These are phyloP conservation scores for Ischnus inquisitorius DNA, from an alignment of 2,888 invertebrate genomes.

Conservation along the genomic window DNA sequence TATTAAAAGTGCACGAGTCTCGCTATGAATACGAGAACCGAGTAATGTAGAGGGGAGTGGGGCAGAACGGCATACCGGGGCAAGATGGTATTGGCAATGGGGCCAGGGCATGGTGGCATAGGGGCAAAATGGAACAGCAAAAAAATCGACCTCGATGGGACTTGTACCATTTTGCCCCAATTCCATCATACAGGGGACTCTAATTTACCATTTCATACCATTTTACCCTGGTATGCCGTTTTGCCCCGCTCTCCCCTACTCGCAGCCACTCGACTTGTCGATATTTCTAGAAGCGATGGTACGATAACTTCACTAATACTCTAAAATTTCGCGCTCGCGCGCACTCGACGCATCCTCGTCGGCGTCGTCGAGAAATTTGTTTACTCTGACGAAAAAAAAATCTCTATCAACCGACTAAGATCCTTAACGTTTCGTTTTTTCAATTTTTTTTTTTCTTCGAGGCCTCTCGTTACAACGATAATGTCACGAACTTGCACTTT, in stretches of 20 bases:
- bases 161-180: no score
- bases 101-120: no score
- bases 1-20: slow-evolving; percentile 65
- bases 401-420: background rate
- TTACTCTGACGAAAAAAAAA: slow-evolving; percentile 19
- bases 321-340: slow-evolving; percentile 15
- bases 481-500: background rate
- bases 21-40: slow-evolving; percentile 65
- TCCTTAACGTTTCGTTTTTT: background rate
- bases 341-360: slow-evolving; percentile 41
- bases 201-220: no score
- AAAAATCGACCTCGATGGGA: no score
- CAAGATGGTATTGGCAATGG: no score
- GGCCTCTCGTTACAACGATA: background rate
- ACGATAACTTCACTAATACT: slow-evolving; percentile 16
- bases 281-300: slow-evolving; percentile 67
- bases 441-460: background rate
- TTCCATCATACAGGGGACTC: no score
- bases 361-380: slow-evolving; percentile 28
- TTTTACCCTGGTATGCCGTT: no score
- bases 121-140: no score
- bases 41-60: no score
- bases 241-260: no score
- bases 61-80: no score
- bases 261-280: slow-evolving; percentile 19